Conservation (phyloP, 1,140 invertebrate genomes). For the Trinorchestia longiramus region DNA sequence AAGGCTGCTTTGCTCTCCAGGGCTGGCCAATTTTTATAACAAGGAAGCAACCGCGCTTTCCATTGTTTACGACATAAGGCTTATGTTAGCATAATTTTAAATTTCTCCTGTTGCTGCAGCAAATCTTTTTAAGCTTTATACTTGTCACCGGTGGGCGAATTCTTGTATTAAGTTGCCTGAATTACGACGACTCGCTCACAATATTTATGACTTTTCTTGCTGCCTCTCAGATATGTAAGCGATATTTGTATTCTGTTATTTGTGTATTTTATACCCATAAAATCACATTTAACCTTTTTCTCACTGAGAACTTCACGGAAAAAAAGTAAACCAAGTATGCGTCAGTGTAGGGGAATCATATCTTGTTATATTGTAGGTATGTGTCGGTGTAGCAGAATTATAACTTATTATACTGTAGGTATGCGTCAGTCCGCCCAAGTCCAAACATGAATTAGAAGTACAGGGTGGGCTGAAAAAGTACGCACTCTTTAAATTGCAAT, state of each 20-base stretch:
- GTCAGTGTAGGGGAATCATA: no score
- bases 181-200: not conserved
- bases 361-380: not conserved
- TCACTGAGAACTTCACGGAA: no score
- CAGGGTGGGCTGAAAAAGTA: no score
- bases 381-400: not conserved
- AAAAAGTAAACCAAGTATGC: no score
- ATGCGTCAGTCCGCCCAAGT: no score
- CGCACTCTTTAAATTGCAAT: no score
- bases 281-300: not conserved
- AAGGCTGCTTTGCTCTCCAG: not conserved
- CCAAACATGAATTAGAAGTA: no score
- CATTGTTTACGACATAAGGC: not conserved
- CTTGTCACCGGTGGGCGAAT: not conserved
- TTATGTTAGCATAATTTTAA: not conserved
- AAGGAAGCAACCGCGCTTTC: not conserved
- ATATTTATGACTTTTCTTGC: no score
- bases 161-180: not conserved
- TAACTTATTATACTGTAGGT: not conserved
- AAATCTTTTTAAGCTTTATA: not conserved
- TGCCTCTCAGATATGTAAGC: not conserved
- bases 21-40: not conserved
- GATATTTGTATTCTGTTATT: not conserved
- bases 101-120: not conserved
- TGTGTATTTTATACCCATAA: not conserved